Evolutionary conservation across 2,888 invertebrate genomes (phyloP), one percentile per base, ranked within the genome.

Genomic region (Nomada fabriciana): DNA sequence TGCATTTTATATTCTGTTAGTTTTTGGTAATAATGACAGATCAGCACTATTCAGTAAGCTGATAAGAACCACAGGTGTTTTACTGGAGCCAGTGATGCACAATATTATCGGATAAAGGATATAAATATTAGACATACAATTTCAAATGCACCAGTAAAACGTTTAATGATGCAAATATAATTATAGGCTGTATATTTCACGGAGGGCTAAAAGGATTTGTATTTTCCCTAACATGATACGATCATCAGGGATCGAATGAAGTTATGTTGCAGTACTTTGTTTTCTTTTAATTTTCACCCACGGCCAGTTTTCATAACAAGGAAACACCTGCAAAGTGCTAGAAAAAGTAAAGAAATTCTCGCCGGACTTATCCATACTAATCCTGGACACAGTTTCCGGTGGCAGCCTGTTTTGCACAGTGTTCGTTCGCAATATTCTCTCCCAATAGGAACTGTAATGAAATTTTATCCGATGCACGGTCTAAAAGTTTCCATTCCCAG

Each of bases 401-500:
- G n/a, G 69, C 68, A 76, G 53, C 76, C 71, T 68, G 70, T 82
- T 82, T 72, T 68, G 29, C 71, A 68, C 57, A 71, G 67, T 81
- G 82, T 80, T 82, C 81, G 55, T 61, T 67, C 80, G 80, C 73
- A 69, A 81, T 81, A 74, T 74, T 82, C 82, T n/a, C 52, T 25
- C 42, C 63, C 68, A 59, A 82, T 82, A 65, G 82, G 75, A 82
- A 73, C 82, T 82, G 72, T 75, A 74, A 72, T 76, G 83, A 76
- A 82, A 82, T 82, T 82, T 73, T 82, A 76, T 69, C 82, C 76
- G 50, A 82, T 82, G 72, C 55, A 64, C 72, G 60, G 69, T 76
- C 55, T 42, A 42, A 65, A 82, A 82, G 76, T 82, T 82, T 76
- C 69, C 42, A 18, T 15, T 71, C 15, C 36, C 53, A 57, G 52